A percentile compares a stretch with the other conserved stretches of the same genome.
These are phyloP conservation scores for Kryptolebias marmoratus DNA, from an alignment of 2,113 vertebrate species.

Conservation along the genomic window DNA sequence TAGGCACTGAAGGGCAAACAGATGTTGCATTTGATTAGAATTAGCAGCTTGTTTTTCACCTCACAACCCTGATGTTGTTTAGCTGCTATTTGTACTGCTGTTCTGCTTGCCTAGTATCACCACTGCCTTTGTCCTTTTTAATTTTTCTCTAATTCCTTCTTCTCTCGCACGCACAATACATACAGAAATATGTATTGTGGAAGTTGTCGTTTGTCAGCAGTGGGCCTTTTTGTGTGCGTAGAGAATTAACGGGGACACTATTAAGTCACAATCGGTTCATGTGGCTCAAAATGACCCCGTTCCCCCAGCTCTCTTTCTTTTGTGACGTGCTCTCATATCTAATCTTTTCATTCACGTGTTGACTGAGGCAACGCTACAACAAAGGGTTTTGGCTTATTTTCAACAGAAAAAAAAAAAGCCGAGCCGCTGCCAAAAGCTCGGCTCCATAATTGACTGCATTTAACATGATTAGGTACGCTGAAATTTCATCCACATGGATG, in stretches of 20 bases:
- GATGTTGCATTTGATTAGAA: conserved; percentile 34
- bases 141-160: not conserved
- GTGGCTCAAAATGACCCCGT: conserved; percentile 19
- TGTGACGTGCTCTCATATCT: conserved; percentile 52
- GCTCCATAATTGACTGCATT: conserved; percentile 59
- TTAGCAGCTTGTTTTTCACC: conserved; percentile 20
- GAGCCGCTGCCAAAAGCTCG: conserved; percentile 57
- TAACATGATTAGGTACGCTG: conserved; percentile 64
- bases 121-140: conserved; percentile 16
- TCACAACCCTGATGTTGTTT: conserved; percentile 18
- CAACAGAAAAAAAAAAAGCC: conserved; percentile 47
- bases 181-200: not conserved
- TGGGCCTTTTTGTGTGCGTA: not conserved
- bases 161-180: not conserved
- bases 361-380: conserved; percentile 53
- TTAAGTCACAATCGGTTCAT: conserved; percentile 46
- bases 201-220: not conserved
- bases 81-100: conserved; percentile 3
- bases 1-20: conserved; percentile 23
- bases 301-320: conserved; percentile 17
- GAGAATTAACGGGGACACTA: conserved; percentile 51
- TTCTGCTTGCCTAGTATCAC: conserved; percentile 14
- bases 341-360: conserved; percentile 59
- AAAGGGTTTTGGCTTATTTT: conserved; percentile 64
- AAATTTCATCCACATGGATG: conserved; percentile 55